Evolutionary conservation across 2,888 invertebrate species (phyloP).

Genomic region (Oegoconia quadripuncta): DNA sequence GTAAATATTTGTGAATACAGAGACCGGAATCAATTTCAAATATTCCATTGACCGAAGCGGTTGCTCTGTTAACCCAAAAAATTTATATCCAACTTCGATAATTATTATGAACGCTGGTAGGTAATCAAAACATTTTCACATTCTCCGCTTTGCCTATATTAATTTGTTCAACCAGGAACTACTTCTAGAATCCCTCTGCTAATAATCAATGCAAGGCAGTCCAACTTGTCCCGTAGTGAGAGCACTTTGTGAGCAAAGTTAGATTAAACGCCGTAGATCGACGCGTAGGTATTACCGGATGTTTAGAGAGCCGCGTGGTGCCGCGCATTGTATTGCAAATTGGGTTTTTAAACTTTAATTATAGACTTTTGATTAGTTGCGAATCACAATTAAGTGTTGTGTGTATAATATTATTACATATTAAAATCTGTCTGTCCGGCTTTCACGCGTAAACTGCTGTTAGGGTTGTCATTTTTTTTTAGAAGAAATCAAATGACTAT

Average conservation of each 20-base stretch:
- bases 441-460: too few species aligned
- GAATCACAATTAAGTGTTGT: not conserved
- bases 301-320: not conserved
- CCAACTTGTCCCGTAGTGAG: slow-evolving; percentile 42
- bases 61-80: too few species aligned
- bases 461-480: too few species aligned
- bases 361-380: not conserved
- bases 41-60: too few species aligned
- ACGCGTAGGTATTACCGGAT: slow-evolving; percentile 33
- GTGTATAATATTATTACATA: too few species aligned
- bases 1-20: too few species aligned
- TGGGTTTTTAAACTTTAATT: not conserved
- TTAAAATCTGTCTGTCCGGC: too few species aligned
- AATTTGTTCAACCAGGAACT: not conserved
- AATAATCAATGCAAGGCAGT: slow-evolving; percentile 44
- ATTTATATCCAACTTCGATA: too few species aligned
- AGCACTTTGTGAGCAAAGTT: slow-evolving; percentile 59
- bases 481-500: too few species aligned
- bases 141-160: not conserved
- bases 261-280: slow-evolving; percentile 66
- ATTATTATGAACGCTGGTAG: too few species aligned
- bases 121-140: too few species aligned
- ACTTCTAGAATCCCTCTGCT: slow-evolving; percentile 9
- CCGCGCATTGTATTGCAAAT: not conserved
- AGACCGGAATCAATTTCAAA: too few species aligned